Evolutionary conservation across 2,888 invertebrate species (phyloP), one percentile per base, ranked within the genome.

Genomic region (Eurytoma californica): DNA sequence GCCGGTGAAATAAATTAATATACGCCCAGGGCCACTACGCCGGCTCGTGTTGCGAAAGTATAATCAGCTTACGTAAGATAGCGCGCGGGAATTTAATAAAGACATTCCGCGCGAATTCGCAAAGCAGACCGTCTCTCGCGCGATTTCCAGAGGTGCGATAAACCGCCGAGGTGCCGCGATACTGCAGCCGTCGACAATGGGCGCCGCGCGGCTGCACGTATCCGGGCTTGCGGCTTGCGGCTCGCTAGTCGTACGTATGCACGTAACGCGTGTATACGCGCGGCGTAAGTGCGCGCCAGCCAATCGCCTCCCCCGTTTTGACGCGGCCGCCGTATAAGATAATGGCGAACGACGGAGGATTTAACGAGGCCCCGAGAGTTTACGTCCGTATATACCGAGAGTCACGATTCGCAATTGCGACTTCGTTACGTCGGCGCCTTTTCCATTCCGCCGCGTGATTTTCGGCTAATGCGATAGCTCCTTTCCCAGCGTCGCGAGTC

Each of bases 11-110:
- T 67, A 65, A 77, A 77, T 77, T 53, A 72, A 49, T 51, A 51
- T 58, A 39, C 39, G 18, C 66, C 18, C 55, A 16, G 18, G 3
- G 68, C 65, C 9, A 9, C 13, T 61, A 20, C 58, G 16, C 60
- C 47, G n/a, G 2, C 16, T 49, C 28, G 24, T 18, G 24, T 78
- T 78, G 78, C 78, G 78, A 72, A 73, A 78, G 63, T 24, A 9
- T 61, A 72, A 67, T 61, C 61, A 73, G 78, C 49, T 78, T 78
- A 68, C 51, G 58, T 68, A 73, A 78, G 78, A 73, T 77, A 65
- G 60, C 66, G 18, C 65, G 47, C 49, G 24, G 51, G 49, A 72
- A 72, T 73, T 73, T 73, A 78, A 78, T 78, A 73, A 73, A 78
- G 78, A 78, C 73, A 73, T 78, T 68, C 69, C 66, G 18, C 28